phyloP scores from a whole-genome alignment of 2,888 invertebrate genomes.

The Lasioglossum figueresi region DNA sequence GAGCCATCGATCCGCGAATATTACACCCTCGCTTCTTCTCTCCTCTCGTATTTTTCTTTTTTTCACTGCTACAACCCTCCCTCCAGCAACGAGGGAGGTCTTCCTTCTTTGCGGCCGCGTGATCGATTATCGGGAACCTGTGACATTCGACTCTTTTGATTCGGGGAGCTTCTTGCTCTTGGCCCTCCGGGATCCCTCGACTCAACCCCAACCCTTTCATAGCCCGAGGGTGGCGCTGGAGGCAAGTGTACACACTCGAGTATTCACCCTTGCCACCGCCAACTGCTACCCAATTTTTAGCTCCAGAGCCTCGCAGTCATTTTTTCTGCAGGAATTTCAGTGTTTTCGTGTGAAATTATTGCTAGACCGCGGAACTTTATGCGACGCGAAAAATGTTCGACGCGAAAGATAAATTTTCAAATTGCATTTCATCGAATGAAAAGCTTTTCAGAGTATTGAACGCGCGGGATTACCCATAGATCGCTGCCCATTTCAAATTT shows the following conservation, averaged over 20 bases:
- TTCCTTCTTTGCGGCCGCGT: not conserved
- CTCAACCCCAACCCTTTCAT: not conserved
- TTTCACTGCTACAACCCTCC: not conserved
- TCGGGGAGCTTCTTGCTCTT: not conserved
- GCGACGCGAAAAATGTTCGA: not conserved
- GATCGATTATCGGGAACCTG: constrained; percentile 4
- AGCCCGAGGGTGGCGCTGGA: not conserved
- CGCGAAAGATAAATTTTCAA: not conserved
- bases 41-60: not conserved
- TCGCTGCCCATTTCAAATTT: not conserved
- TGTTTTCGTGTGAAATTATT: not conserved
- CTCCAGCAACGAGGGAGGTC: not conserved
- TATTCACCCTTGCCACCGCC: not conserved
- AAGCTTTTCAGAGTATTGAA: not conserved
- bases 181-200: not conserved
- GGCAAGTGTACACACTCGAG: constrained; percentile 5
- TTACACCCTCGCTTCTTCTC: constrained; percentile 42
- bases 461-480: not conserved
- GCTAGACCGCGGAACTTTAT: not conserved
- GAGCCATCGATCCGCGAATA: constrained; percentile 68
- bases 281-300: not conserved
- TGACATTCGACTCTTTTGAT: constrained; percentile 13
- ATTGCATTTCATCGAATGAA: not conserved
- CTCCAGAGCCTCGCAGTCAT: not conserved
- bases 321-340: not conserved